phyloP scores from a whole-genome alignment of 2,113 vertebrate species.

The Neolamprologus hecqui region DNA sequence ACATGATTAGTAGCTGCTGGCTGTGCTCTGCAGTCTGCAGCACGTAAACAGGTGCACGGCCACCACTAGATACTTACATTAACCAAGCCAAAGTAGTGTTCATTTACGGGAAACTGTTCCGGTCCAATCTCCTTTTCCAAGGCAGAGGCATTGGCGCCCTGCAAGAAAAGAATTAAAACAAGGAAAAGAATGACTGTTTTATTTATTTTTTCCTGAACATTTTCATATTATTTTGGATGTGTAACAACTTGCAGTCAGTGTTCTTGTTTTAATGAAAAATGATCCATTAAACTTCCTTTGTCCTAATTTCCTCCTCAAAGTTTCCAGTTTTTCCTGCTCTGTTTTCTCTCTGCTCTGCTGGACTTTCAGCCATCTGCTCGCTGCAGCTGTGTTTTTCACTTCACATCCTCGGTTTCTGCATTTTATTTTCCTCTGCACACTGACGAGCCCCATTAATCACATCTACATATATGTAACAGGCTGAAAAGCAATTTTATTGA shows the following conservation, averaged over 20 bases:
- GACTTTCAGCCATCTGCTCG: neutral
- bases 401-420: neutral
- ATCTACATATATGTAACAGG: neutral
- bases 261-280: neutral
- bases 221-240: neutral
- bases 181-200: neutral
- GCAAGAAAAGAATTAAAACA: neutral
- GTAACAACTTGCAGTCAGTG: neutral
- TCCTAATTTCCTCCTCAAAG: neutral
- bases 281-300: neutral
- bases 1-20: neutral
- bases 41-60: fast-evolving
- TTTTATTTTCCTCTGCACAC: neutral
- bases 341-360: neutral
- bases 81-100: constrained; percentile 91
- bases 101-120: constrained; percentile 91
- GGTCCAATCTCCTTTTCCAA: constrained; percentile 98
- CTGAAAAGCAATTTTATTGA: neutral
- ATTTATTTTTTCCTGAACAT: neutral
- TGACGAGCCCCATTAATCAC: neutral
- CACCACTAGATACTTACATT: constrained; percentile 74
- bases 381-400: neutral
- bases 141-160: constrained; percentile 96
- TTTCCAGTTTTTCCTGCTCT: neutral
- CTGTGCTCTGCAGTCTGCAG: neutral